Percentiles rank a stretch among this genome's conserved stretches.
These are phyloP conservation scores for Cotesia chilonis DNA, from an alignment of 1,140 invertebrate species.

Conservation along the genomic window DNA sequence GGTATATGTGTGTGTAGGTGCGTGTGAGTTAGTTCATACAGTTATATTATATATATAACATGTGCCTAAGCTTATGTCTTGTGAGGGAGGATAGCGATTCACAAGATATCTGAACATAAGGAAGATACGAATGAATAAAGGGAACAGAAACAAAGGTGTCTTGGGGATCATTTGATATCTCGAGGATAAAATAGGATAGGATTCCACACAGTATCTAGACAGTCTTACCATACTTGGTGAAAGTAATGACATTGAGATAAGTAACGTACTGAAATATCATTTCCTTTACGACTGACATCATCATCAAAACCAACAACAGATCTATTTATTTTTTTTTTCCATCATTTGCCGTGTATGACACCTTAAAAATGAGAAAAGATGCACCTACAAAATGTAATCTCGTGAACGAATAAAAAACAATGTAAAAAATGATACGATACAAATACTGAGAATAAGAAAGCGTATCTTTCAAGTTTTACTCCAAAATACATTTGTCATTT, in stretches of 20 bases:
- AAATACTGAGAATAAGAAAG: not conserved
- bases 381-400: no score
- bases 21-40: not conserved
- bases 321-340: not conserved
- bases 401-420: no score
- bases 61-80: constrained; percentile 8
- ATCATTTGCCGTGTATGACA: not conserved
- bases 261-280: constrained; percentile 4
- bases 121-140: constrained; percentile 57
- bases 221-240: constrained; percentile 6
- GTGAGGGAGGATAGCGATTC: not conserved
- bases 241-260: constrained; percentile 6
- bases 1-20: not conserved
- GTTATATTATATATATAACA: not conserved
- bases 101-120: constrained; percentile 40
- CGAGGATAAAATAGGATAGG: constrained; percentile 27
- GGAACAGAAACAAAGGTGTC: constrained; percentile 50
- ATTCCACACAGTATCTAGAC: constrained; percentile 9
- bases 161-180: constrained; percentile 58
- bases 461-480: not conserved
- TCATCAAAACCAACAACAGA: not conserved
- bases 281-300: not conserved
- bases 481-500: constrained; percentile 9
- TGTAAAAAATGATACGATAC: not conserved
- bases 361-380: constrained; percentile 1